phyloP scores from a whole-genome alignment of 2,797 vertebrate genomes.

The Schizopygopsis pylzovi region DNA sequence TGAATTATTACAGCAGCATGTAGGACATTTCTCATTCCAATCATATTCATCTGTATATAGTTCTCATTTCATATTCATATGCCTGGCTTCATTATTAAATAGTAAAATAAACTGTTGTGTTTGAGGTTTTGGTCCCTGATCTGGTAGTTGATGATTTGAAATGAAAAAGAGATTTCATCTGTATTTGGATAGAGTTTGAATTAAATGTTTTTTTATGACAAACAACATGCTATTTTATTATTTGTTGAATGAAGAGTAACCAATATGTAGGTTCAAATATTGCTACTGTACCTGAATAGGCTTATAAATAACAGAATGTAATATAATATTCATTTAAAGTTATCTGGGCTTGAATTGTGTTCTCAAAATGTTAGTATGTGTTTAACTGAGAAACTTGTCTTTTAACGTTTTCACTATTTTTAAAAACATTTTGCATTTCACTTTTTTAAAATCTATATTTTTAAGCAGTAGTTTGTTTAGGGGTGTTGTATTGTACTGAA shows the following conservation, averaged over 20 bases:
- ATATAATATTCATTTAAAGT: not conserved
- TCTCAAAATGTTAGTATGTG: not conserved
- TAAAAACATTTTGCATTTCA: not conserved
- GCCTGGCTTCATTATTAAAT: not conserved
- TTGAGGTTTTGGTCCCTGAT: not conserved
- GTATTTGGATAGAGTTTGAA: not conserved
- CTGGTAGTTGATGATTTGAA: not conserved
- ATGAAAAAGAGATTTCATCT: not conserved
- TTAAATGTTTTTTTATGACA: not conserved
- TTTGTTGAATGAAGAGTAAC: not conserved
- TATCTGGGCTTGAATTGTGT: not conserved
- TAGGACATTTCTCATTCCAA: not conserved
- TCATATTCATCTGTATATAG: slow-evolving; percentile 32
- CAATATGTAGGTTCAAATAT: not conserved
- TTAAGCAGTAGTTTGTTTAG: not conserved
- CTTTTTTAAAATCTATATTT: not conserved
- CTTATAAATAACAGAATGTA: not conserved
- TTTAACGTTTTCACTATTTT: not conserved
- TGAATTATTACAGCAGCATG: slow-evolving; percentile 26
- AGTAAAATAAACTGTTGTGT: not conserved
- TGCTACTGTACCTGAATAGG: not conserved
- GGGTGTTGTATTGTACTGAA: not conserved
- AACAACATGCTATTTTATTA: not conserved
- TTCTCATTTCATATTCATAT: slow-evolving; percentile 1
- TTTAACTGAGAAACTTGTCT: not conserved